Percentiles rank a stretch among this genome's conserved stretches.
These are phyloP conservation scores for Hemibagrus wyckioides DNA, from an alignment of 2,113 vertebrate species.

Conservation along the genomic window DNA sequence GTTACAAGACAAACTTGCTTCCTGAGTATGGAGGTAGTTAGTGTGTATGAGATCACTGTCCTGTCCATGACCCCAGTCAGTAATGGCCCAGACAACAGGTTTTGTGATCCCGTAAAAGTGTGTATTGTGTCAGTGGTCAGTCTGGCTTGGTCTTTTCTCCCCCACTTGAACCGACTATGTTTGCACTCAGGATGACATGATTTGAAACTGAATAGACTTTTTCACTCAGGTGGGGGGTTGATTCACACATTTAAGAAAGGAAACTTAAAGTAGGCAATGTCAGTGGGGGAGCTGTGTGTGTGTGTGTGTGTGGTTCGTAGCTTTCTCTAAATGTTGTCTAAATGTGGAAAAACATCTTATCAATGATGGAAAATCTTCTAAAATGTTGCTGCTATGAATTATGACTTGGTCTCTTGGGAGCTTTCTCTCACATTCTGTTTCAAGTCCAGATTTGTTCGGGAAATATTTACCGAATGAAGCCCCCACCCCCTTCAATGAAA, in stretches of 20 bases:
- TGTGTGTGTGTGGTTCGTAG: slow-evolving; percentile 9
- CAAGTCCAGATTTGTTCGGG: background rate
- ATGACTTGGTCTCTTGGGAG: background rate
- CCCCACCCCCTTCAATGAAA: background rate
- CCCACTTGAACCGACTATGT: slow-evolving; percentile 14
- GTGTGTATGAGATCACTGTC: slow-evolving; percentile 52
- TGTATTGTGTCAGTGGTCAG: slow-evolving; percentile 36
- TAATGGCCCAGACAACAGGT: slow-evolving; percentile 42
- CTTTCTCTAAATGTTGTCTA: background rate
- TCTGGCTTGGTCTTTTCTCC: slow-evolving; percentile 18
- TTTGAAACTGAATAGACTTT: slow-evolving; percentile 38
- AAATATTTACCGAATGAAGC: background rate
- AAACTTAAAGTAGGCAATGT: slow-evolving; percentile 18
- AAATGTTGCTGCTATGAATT: slow-evolving; percentile 30
- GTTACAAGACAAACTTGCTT: slow-evolving; percentile 34
- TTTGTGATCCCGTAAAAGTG: slow-evolving; percentile 44
- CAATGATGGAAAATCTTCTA: background rate
- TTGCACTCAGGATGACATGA: slow-evolving; percentile 41
- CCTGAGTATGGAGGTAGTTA: slow-evolving; percentile 41
- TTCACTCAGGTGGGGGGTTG: slow-evolving; percentile 24
- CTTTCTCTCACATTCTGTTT: slow-evolving; percentile 25
- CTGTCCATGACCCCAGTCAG: slow-evolving; percentile 49
- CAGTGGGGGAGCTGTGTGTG: slow-evolving; percentile 27
- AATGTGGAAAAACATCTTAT: background rate
- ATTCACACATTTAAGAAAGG: slow-evolving; percentile 48